Evolutionary conservation across 1,140 invertebrate species (phyloP), one percentile per base, ranked within the genome.

Genomic region (Hyles euphorbiae): DNA sequence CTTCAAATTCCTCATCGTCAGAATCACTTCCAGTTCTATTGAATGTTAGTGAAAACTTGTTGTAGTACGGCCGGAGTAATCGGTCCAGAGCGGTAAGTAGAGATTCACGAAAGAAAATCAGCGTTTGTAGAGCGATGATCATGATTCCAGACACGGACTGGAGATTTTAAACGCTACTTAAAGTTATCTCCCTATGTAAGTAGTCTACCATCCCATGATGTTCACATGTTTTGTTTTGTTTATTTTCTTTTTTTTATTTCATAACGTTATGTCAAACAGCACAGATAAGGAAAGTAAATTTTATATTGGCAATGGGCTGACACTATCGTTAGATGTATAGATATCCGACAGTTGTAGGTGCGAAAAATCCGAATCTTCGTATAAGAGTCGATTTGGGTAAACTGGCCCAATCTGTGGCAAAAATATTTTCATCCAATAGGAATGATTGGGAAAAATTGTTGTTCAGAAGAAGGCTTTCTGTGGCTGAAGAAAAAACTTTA

Each of bases 121-220:
- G 74, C 7, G 78, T 81, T 70, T 87, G 83, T 58, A 88, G 56
- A 65, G 81, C 72, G 53, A 87, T 76, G 58, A 88, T 86, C 85
- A 88, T 88, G 61, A 60, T 85, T 66, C 56, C 63, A 62, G 60
- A 43, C 65, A 46, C 56, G 56, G 57, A 72, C 68, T 79, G 44
- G 44, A 60, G 67, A 77, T 71, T 74, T 74, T 47, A 66, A 54
- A 63, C 32, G 45, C 22, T 45, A 44, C 8, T 34, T 56, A 60
- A 45, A 8, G 53, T 63, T 67, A 71, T 60, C 65, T 64, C 58
- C 53, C 53, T 65, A 69, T 11, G 46, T 59, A 56, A 67, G 34
- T 22, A 12, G 51, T 49, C 58, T 36, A 43, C 59, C 62, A 60
- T 60, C 46, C 53, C 66, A 64, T 71, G 78, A 85, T 83, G 69